Percentiles rank a stretch among this genome's conserved stretches.
phyloP scores from a whole-genome alignment of 2,888 invertebrate genomes.

The Chironomus tentans region DNA sequence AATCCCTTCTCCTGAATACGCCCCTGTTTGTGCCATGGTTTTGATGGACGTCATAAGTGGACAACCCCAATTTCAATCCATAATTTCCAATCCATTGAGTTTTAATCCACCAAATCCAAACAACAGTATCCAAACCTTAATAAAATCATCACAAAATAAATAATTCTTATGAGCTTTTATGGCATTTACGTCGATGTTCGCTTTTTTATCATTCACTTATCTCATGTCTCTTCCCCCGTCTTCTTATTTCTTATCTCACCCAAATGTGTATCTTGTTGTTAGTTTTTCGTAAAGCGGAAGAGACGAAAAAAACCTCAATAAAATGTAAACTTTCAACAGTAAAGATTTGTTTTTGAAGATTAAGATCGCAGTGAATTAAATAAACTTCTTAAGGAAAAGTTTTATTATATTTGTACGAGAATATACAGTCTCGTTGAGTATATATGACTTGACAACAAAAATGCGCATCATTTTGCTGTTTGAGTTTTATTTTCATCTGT shows the following conservation, averaged over 20 bases:
- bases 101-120: too few relatives aligned
- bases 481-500: too few relatives aligned
- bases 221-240: background rate
- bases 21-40: too few relatives aligned
- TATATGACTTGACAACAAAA: too few relatives aligned
- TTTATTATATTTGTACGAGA: background rate
- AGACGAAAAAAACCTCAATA: background rate
- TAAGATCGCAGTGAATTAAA: slow-evolving; percentile 13
- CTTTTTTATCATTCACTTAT: slow-evolving; percentile 11
- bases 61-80: too few relatives aligned
- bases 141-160: background rate
- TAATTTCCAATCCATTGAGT: too few relatives aligned
- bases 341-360: slow-evolving; percentile 17
- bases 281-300: background rate
- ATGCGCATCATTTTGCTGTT: too few relatives aligned
- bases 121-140: too few relatives aligned
- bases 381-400: slow-evolving; percentile 8
- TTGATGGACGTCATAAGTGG: too few relatives aligned
- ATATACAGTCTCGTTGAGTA: background rate
- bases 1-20: too few relatives aligned
- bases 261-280: background rate
- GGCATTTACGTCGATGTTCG: background rate
- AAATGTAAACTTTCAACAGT: background rate
- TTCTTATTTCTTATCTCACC: background rate
- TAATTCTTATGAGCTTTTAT: background rate